Evolutionary conservation across 2,888 invertebrate genomes (phyloP).

Genomic region (Erebia epiphron): DNA sequence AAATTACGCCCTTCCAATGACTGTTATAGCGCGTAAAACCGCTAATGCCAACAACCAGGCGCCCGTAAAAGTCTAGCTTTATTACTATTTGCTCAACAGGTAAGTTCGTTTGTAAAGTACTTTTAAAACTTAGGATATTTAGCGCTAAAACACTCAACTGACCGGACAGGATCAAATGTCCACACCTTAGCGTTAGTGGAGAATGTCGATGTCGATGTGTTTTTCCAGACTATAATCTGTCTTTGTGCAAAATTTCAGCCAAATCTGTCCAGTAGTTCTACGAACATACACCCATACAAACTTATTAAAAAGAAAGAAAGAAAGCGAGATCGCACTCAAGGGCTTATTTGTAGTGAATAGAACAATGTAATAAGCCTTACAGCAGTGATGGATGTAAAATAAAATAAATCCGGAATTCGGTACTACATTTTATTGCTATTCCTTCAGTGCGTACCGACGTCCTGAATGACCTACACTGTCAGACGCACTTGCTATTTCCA

Average conservation of each 20-base stretch:
- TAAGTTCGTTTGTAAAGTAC: slow-evolving; percentile 38
- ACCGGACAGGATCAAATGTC: too few relatives aligned
- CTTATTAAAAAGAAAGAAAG: too few relatives aligned
- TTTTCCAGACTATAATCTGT: too few relatives aligned
- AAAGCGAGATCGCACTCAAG: too few relatives aligned
- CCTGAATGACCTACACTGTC: slow-evolving; percentile 72
- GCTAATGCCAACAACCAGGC: slow-evolving; percentile 44
- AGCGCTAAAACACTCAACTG: background rate
- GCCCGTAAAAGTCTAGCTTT: slow-evolving; percentile 54
- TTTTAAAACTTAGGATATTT: slow-evolving; percentile 17
- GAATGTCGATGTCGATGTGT: too few relatives aligned
- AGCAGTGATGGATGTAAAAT: slow-evolving; percentile 15
- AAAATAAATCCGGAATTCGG: slow-evolving; percentile 17
- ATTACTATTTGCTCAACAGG: slow-evolving; percentile 72
- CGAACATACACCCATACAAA: too few relatives aligned
- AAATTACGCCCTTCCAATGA: slow-evolving; percentile 55
- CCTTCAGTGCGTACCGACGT: slow-evolving; percentile 41
- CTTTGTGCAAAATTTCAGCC: too few relatives aligned
- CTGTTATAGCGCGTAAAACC: slow-evolving; percentile 54
- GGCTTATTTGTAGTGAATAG: too few relatives aligned
- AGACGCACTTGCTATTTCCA: slow-evolving; percentile 69
- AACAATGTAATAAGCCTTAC: background rate
- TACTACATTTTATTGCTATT: slow-evolving; percentile 22
- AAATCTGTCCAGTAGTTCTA: too few relatives aligned
- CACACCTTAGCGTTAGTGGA: too few relatives aligned